Conservation (phyloP, 2,113 vertebrate genomes). For the Pyrgilauda ruficollis region DNA sequence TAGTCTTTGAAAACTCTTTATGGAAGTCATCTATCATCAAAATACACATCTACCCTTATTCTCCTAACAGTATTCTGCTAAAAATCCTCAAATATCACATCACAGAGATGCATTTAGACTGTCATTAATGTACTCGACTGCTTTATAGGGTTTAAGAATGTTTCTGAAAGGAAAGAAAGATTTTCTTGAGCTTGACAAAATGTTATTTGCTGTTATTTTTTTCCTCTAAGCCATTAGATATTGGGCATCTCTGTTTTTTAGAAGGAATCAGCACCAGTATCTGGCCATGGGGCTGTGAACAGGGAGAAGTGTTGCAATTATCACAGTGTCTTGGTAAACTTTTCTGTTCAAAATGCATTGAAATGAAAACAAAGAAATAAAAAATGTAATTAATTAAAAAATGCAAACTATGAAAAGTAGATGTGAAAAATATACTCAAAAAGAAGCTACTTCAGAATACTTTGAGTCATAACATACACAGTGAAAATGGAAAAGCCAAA, state of each 20-base stretch:
- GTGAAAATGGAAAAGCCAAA: neutral
- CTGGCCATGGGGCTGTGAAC: rapidly evolving
- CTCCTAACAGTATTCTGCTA: neutral
- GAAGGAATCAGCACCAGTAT: neutral
- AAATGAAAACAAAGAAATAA: neutral
- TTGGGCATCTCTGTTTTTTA: neutral
- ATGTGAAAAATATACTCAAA: neutral
- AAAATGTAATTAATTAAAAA: neutral
- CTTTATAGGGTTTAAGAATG: neutral
- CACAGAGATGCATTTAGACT: neutral
- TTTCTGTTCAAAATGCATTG: neutral
- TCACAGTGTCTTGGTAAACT: neutral
- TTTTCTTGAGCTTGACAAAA: neutral
- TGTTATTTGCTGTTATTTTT: neutral
- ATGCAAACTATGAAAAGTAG: neutral
- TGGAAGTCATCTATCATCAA: neutral
- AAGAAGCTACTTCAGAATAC: neutral
- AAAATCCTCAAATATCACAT: neutral
- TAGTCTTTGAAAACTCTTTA: neutral
- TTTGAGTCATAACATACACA: neutral
- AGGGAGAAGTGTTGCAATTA: neutral
- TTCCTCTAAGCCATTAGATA: neutral
- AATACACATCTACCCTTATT: neutral
- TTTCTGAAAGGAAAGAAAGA: neutral
- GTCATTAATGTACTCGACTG: neutral